phyloP scores from a whole-genome alignment of 2,113 vertebrate species.

The Piliocolobus tephrosceles region DNA sequence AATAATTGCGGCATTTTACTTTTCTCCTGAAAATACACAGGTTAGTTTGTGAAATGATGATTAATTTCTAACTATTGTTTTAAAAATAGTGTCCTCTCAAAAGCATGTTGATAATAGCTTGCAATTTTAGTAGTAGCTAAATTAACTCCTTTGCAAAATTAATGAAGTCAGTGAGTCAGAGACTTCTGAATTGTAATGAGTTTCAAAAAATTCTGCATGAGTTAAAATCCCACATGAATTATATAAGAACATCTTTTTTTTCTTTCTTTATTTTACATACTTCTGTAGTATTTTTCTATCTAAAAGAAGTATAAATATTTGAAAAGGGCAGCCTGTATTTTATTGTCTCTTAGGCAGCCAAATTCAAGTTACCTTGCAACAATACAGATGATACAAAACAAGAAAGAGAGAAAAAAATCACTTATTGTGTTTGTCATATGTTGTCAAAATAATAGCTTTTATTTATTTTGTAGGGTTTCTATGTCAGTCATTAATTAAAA shows the following conservation, averaged over 20 bases:
- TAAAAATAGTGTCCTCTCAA: neutral
- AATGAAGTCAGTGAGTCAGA: neutral
- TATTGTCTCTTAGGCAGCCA: neutral
- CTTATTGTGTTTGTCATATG: neutral
- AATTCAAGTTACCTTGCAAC: neutral
- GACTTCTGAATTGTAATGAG: neutral
- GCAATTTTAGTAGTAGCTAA: neutral
- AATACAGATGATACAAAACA: neutral
- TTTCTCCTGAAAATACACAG: neutral
- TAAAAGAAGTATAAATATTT: neutral
- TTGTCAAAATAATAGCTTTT: neutral
- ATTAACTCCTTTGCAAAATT: neutral
- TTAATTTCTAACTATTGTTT: neutral
- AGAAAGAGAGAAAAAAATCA: neutral
- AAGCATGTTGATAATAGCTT: neutral
- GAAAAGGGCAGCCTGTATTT: neutral
- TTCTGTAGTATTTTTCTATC: neutral
- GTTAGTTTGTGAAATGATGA: neutral
- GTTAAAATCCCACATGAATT: neutral
- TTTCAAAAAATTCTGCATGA: neutral
- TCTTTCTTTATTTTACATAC: neutral
- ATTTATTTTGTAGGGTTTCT: neutral
- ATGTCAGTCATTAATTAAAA: constrained; percentile 7
- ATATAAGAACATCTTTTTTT: neutral
- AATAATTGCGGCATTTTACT: neutral